Evolutionary conservation across 2,113 vertebrate genomes (phyloP).

Genomic region (Onychorhynchus coronatus): DNA sequence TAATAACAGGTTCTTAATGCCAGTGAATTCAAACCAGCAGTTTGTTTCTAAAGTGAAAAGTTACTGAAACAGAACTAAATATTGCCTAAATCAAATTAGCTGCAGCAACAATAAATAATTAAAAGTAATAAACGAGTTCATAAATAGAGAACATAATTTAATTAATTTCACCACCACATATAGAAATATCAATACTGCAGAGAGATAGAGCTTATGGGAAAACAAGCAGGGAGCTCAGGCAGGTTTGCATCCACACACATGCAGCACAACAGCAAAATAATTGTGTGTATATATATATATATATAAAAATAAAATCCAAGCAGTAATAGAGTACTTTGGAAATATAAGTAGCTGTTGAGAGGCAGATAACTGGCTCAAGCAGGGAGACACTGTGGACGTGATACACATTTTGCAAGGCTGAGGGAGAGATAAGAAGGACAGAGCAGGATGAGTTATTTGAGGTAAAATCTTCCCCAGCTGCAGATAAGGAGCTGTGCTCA

Average conservation of each 20-base stretch:
- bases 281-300: background rate
- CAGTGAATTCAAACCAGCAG: constrained; percentile 14
- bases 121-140: constrained; percentile 20
- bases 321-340: constrained; percentile 19
- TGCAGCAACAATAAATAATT: constrained; percentile 33
- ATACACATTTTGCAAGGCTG: background rate
- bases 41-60: constrained; percentile 37
- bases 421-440: background rate
- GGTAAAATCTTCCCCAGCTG: background rate
- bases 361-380: constrained; percentile 24
- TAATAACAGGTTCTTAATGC: constrained; percentile 38
- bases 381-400: background rate
- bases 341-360: constrained; percentile 31
- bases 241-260: background rate
- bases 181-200: background rate
- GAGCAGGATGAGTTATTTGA: constrained; percentile 3
- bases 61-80: constrained; percentile 53
- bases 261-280: constrained; percentile 12
- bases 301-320: constrained; percentile 37
- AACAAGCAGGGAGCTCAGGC: background rate
- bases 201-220: rapidly evolving
- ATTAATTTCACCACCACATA: constrained; percentile 21
- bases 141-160: constrained; percentile 16
- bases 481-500: background rate
- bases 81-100: constrained; percentile 18